A percentile compares a stretch with the other conserved stretches of the same genome.
Evolutionary conservation across 2,888 invertebrate species (phyloP).

Genomic region (Melanostoma scalare): DNA sequence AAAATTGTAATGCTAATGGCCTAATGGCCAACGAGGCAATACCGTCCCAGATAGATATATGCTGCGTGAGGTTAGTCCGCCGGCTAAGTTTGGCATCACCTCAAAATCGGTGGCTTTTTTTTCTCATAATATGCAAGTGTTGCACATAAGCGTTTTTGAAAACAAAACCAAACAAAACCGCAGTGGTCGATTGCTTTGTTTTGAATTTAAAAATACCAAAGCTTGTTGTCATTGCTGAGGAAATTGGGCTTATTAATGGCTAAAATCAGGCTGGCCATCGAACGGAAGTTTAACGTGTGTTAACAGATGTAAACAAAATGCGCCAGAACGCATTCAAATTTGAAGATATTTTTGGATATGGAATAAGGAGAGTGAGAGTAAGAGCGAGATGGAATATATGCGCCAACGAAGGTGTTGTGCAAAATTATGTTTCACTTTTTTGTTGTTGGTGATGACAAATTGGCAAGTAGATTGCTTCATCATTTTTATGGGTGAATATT

Average conservation of each 20-base stretch:
- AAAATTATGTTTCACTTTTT: not conserved
- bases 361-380: not conserved
- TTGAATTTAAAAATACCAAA: slow-evolving; percentile 12
- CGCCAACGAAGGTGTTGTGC: slow-evolving; percentile 12
- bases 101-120: not conserved
- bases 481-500: slow-evolving; percentile 3
- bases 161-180: not conserved
- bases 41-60: slow-evolving; percentile 60
- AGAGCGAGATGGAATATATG: not conserved
- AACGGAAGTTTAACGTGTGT: slow-evolving; percentile 22
- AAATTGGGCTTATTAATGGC: slow-evolving; percentile 6
- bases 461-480: slow-evolving; percentile 28
- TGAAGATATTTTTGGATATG: slow-evolving; percentile 2
- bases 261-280: slow-evolving; percentile 7
- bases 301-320: slow-evolving; percentile 39
- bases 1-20: slow-evolving; percentile 61
- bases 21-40: slow-evolving; percentile 62
- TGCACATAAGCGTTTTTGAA: slow-evolving; percentile 4
- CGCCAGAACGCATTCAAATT: slow-evolving; percentile 3
- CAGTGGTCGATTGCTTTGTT: not conserved
- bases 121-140: not conserved
- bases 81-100: slow-evolving; percentile 29
- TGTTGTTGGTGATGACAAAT: slow-evolving; percentile 19
- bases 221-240: slow-evolving; percentile 5
- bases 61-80: slow-evolving; percentile 30